These are phyloP conservation scores for Molossus alvarezi DNA, from an alignment of 2,797 vertebrate species.

Conservation along the genomic window DNA sequence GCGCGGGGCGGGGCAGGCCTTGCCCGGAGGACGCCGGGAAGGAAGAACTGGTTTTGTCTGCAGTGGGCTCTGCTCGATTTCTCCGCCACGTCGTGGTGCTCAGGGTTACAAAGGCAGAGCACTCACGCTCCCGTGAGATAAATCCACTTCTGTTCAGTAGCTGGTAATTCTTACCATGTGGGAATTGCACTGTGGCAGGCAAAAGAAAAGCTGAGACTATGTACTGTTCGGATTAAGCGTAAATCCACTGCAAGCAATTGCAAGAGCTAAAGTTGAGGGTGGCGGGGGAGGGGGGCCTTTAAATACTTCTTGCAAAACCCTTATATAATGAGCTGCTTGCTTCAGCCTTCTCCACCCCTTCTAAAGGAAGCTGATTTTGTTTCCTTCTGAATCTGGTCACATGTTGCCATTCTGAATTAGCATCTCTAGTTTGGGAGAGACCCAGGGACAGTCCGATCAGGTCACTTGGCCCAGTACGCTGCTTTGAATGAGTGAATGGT, in stretches of 20 bases:
- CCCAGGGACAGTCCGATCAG: not conserved
- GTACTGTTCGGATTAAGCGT: slow-evolving; percentile 79
- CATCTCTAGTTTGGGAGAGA: not conserved
- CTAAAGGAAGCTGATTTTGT: slow-evolving; percentile 61
- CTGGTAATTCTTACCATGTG: slow-evolving; percentile 68
- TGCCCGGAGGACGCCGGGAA: not conserved
- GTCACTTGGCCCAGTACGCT: not conserved
- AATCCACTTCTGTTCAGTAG: not conserved
- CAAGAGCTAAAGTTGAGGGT: slow-evolving; percentile 43
- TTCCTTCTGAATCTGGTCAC: slow-evolving; percentile 70
- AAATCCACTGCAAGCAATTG: slow-evolving; percentile 76
- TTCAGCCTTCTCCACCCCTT: slow-evolving; percentile 36
- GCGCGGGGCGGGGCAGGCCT: rapidly evolving
- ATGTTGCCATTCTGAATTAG: not conserved
- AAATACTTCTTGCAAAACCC: slow-evolving; percentile 70
- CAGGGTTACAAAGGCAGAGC: not conserved
- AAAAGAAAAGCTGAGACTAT: slow-evolving; percentile 69
- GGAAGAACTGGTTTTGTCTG: not conserved
- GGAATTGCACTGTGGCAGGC: slow-evolving; percentile 15
- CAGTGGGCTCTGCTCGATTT: not conserved
- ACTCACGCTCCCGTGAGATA: not conserved
- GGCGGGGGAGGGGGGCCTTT: not conserved
- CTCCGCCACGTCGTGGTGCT: not conserved
- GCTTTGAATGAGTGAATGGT: not conserved
- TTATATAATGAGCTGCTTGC: slow-evolving; percentile 61